phyloP scores from a whole-genome alignment of 2,888 invertebrate species.

The Heliconius hortense region DNA sequence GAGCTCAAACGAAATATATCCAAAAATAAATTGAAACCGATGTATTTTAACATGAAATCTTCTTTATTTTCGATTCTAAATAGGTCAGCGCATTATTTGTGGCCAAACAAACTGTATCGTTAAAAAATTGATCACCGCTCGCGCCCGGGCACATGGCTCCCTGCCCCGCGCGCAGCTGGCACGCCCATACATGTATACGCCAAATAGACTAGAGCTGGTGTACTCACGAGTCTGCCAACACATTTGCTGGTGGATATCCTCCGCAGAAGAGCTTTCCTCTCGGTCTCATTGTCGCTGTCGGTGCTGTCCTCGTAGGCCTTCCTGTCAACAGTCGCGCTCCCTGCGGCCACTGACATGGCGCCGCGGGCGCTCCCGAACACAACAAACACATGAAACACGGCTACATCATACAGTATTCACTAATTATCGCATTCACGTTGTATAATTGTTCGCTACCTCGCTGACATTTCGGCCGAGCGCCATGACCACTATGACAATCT shows the following conservation, averaged over 20 bases:
- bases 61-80: constrained; percentile 19
- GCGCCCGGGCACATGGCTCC: constrained; percentile 63
- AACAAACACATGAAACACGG: constrained; percentile 63
- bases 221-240: constrained; percentile 88
- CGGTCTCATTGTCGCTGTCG: constrained; percentile 92
- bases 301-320: constrained; percentile 78
- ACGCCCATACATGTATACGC: constrained; percentile 57
- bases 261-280: constrained; percentile 89
- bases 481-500: constrained; percentile 75
- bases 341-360: constrained; percentile 73
- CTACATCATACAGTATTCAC: constrained; percentile 78
- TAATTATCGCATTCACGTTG: constrained; percentile 68
- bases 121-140: constrained; percentile 57
- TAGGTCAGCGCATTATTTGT: constrained; percentile 30
- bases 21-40: constrained; percentile 19
- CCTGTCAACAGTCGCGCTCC: constrained; percentile 57
- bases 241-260: constrained; percentile 92
- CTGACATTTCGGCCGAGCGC: constrained; percentile 76
- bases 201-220: neutral
- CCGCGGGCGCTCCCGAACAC: constrained; percentile 63
- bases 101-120: constrained; percentile 51
- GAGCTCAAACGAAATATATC: neutral
- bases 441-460: constrained; percentile 64
- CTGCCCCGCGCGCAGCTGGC: constrained; percentile 54
- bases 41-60: constrained; percentile 18